Evolutionary conservation across 64 coral and sea anemone species (phyloP).

Genomic region (Platygyra sinensis): DNA sequence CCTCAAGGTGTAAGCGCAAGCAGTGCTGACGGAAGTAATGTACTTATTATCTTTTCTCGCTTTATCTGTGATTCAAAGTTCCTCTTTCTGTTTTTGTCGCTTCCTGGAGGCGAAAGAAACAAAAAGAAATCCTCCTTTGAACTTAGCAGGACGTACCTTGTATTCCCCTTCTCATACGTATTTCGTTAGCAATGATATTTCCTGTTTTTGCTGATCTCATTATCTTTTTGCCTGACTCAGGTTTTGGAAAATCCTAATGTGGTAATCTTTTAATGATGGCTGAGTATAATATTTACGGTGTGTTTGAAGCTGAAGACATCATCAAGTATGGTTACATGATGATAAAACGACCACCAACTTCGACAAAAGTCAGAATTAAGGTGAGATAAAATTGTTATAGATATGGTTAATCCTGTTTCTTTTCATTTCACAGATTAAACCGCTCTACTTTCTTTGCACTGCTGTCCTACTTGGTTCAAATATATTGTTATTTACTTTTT

Average conservation of each 20-base stretch:
- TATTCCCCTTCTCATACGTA: not conserved
- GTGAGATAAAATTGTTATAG: constrained; percentile 16
- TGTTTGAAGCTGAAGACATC: constrained; percentile 28
- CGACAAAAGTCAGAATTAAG: constrained; percentile 72
- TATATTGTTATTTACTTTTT: not conserved
- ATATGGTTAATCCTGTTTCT: no score
- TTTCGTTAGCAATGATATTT: not conserved
- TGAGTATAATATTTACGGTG: not conserved
- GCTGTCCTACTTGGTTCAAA: not conserved
- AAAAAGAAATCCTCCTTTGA: not conserved
- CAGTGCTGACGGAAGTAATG: not conserved
- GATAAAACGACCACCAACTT: constrained; percentile 80
- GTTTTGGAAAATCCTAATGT: not conserved
- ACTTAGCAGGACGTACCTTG: not conserved
- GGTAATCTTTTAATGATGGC: constrained; percentile 29
- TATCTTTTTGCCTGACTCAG: not conserved
- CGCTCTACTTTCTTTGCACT: no score
- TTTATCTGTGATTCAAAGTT: not conserved
- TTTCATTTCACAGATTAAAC: not conserved
- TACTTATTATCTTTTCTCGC: constrained; percentile 1
- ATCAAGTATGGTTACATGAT: constrained; percentile 81
- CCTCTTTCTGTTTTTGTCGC: not conserved
- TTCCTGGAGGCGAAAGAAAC: not conserved
- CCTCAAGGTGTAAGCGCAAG: not conserved
- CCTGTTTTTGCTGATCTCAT: not conserved